Evolutionary conservation across 1,140 invertebrate species (phyloP), one percentile per base, ranked within the genome.

Genomic region (Drosophila pectinifera): DNA sequence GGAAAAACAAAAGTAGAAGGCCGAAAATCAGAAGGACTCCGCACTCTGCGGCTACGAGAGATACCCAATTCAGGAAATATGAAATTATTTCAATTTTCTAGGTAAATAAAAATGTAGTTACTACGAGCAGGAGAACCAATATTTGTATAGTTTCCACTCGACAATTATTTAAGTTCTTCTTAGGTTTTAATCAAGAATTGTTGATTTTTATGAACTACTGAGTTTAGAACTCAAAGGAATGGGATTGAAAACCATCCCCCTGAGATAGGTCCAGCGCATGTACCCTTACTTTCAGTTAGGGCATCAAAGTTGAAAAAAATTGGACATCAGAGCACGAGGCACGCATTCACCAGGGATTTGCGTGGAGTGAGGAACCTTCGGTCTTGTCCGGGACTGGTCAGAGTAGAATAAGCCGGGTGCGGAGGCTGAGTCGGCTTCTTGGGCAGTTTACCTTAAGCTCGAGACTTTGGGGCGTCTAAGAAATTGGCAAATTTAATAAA

Each of bases 401-500:
- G 41, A 62, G 31, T 58, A 39, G 54, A 58, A 65, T 63, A 73
- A 46, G 42, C 24, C 54, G 39, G 58, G 10, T n/a, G 4, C 20
- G 41, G 62, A 39, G 14, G 31, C 38, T 28, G 28, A 4, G 26
- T 46, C 42, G 64, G 51, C 49, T 45, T 72, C 34, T 51, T 57
- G 73, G 81, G 56, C 68, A 85, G 48, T 48, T 61, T 45, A 69
- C 67, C 55, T 69, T 67, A 53, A 76, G 61, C 69, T 59, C 48
- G 31, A 78, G 54, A 57, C 51, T 61, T 78, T 68, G 43, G 69
- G 59, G 65, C 73, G 65, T 70, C 77, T 90, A 89, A 89, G 69
- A 88, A 81, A 90, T 90, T 90, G 88, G 73, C 70, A 90, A 90
- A 90, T 90, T 90, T 91, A 90, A 90, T 90, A 90, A 90, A 90